These are phyloP conservation scores for Colinus virginianus DNA, from an alignment of 2,113 vertebrate genomes.

Conservation along the genomic window DNA sequence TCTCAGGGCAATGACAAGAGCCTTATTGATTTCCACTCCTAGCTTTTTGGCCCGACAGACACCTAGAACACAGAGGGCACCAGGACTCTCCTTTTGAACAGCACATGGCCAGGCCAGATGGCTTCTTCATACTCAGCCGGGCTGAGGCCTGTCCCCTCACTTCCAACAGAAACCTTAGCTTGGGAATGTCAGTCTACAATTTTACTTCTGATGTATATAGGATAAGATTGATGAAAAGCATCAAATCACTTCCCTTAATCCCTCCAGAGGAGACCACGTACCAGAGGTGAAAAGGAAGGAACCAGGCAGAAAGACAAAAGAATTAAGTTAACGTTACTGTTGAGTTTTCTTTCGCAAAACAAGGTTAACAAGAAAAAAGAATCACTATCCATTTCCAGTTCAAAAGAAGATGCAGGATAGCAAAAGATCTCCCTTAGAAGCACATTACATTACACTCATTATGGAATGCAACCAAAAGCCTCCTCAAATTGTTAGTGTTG, in stretches of 20 bases:
- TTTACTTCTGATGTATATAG: background rate
- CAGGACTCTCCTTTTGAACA: background rate
- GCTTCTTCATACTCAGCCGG: background rate
- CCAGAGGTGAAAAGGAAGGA: background rate
- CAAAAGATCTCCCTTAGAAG: background rate
- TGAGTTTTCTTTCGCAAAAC: conserved; percentile 1
- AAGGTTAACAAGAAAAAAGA: background rate
- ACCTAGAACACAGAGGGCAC: background rate
- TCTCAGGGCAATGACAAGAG: background rate
- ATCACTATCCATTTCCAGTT: background rate
- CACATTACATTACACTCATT: background rate
- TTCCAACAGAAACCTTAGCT: background rate
- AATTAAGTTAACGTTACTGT: background rate
- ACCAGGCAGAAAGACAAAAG: background rate
- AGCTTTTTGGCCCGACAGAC: background rate
- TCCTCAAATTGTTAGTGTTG: background rate
- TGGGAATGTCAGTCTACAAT: background rate
- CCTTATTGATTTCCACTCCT: background rate
- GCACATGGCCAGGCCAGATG: background rate
- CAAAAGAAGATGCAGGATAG: background rate
- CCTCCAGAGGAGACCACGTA: background rate
- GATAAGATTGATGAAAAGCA: background rate
- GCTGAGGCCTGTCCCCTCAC: background rate
- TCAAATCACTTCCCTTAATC: background rate
- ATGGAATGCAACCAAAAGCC: background rate